These are phyloP conservation scores for Drosophila pseudotalamancana DNA, from an alignment of 2,888 invertebrate genomes.

Conservation along the genomic window DNA sequence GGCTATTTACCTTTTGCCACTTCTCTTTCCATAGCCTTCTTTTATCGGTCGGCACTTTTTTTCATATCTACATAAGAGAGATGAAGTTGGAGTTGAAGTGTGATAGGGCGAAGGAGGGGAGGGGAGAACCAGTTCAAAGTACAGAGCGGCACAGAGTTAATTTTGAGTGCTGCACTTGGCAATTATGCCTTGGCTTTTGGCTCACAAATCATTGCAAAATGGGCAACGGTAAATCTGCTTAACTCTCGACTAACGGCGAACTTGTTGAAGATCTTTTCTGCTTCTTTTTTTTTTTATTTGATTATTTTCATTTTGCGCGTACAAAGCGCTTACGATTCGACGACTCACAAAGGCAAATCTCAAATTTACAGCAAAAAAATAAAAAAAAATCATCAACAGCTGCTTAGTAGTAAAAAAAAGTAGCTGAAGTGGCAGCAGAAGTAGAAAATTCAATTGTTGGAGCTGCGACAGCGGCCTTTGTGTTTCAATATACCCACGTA, in stretches of 20 bases:
- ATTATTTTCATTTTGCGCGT: conserved; percentile 48
- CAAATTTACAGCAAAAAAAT: conserved; percentile 37
- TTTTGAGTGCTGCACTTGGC: conserved; percentile 51
- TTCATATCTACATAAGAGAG: neutral
- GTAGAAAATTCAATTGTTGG: conserved; percentile 73
- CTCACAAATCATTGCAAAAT: conserved; percentile 59
- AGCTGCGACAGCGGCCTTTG: conserved; percentile 47
- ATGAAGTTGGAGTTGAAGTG: neutral
- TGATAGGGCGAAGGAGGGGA: neutral
- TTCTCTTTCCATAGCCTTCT: conserved; percentile 27
- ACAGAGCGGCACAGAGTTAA: conserved; percentile 32
- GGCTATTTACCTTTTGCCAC: conserved; percentile 40
- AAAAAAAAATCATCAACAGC: conserved; percentile 15
- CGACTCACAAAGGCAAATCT: conserved; percentile 56
- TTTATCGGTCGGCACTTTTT: conserved; percentile 17
- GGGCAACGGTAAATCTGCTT: conserved; percentile 67
- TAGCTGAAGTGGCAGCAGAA: conserved; percentile 54
- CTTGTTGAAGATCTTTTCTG: conserved; percentile 62
- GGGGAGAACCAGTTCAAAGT: conserved; percentile 43
- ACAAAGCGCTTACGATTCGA: conserved; percentile 63
- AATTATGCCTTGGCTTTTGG: conserved; percentile 56
- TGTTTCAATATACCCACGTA: conserved; percentile 11
- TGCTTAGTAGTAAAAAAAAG: conserved; percentile 66
- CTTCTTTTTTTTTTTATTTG: conserved; percentile 14
- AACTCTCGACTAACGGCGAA: conserved; percentile 60